Conservation (phyloP, 2,113 vertebrate genomes). For the Heptranchias perlo region DNA sequence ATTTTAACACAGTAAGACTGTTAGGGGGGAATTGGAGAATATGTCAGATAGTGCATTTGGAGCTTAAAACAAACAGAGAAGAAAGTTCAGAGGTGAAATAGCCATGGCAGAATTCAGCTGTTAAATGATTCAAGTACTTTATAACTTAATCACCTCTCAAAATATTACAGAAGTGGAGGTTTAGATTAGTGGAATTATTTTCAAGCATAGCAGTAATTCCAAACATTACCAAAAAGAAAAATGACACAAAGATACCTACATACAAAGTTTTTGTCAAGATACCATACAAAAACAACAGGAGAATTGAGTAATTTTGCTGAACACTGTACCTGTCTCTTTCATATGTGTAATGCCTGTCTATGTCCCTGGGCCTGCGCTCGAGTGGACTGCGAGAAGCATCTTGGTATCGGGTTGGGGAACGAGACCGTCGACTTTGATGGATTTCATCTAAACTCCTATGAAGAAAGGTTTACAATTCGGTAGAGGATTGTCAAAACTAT, state of each 20-base stretch:
- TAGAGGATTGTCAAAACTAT: neutral
- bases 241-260: neutral
- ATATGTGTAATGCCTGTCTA: constrained; percentile 86
- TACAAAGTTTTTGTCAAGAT: neutral
- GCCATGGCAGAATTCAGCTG: neutral
- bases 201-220: neutral
- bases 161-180: neutral
- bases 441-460: constrained; percentile 97
- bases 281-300: neutral
- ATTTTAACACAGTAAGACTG: neutral
- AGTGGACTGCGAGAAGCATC: constrained; percentile 76
- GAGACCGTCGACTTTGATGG: constrained; percentile 85
- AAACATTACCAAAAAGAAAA: constrained; percentile 17
- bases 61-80: neutral
- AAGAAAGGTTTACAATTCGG: constrained; percentile 29
- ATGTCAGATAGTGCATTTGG: neutral
- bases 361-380: constrained; percentile 74
- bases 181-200: neutral
- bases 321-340: constrained; percentile 90
- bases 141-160: neutral
- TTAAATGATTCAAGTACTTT: neutral
- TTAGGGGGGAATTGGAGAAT: neutral
- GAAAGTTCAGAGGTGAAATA: neutral
- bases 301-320: neutral
- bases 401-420: constrained; percentile 83